Percentiles rank a stretch among this genome's conserved stretches.
These are phyloP conservation scores for Cyphomyrus discorhynchus DNA, from an alignment of 2,113 vertebrate species.

Conservation along the genomic window DNA sequence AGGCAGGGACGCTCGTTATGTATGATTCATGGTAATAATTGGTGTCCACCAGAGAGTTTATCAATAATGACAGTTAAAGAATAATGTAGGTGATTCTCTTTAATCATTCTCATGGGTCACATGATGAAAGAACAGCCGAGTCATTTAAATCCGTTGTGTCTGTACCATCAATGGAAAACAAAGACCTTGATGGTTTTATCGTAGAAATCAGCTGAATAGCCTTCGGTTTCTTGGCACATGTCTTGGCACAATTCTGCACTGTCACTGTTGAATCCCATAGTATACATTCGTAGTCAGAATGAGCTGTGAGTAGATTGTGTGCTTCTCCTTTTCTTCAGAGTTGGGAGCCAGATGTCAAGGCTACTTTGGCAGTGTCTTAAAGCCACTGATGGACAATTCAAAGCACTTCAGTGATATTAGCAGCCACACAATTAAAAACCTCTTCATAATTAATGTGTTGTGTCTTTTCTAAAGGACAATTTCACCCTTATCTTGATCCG, in stretches of 20 bases:
- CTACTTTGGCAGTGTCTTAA: background rate
- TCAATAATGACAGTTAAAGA: background rate
- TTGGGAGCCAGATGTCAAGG: background rate
- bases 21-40: background rate
- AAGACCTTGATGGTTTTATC: background rate
- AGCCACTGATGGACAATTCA: background rate
- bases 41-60: background rate
- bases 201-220: background rate
- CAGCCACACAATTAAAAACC: background rate
- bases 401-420: background rate
- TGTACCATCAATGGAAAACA: background rate
- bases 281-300: background rate
- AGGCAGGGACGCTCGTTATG: background rate
- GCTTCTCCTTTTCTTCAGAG: background rate
- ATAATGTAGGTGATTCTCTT: background rate
- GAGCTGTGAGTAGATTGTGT: background rate
- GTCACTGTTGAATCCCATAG: background rate
- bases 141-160: background rate
- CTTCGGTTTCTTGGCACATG: background rate
- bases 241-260: background rate
- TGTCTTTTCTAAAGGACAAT: slow-evolving; percentile 10
- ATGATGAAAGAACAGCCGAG: background rate
- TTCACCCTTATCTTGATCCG: background rate
- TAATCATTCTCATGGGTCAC: background rate
- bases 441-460: slow-evolving; percentile 5